These are phyloP conservation scores for Kuschelorhynchus macadamiae DNA, from an alignment of 2,888 invertebrate genomes.

Conservation along the genomic window DNA sequence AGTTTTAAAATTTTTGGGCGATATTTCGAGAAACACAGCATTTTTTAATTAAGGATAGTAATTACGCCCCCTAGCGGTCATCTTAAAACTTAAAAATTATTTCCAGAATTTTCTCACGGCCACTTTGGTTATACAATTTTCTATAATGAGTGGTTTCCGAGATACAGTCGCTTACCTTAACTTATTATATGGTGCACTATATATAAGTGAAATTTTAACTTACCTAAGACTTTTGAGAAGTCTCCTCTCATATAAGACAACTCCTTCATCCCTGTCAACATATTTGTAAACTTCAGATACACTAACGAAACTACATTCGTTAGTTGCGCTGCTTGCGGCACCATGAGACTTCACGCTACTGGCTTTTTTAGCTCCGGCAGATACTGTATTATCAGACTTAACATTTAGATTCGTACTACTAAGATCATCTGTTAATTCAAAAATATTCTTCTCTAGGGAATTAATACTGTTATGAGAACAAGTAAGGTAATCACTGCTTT, in stretches of 20 bases:
- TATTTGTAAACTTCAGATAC: slow-evolving; percentile 85
- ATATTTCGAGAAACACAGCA: too few species aligned
- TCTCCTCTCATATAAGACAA: slow-evolving; percentile 79
- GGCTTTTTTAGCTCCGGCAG: background rate
- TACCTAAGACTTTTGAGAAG: slow-evolving; percentile 72
- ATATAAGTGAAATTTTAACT: slow-evolving; percentile 56
- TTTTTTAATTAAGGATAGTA: too few species aligned
- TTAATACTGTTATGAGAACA: slow-evolving; percentile 57
- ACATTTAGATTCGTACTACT: slow-evolving; percentile 42
- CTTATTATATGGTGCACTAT: too few species aligned
- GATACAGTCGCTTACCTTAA: too few species aligned
- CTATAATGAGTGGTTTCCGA: too few species aligned
- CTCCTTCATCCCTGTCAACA: slow-evolving; percentile 79
- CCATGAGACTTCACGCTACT: slow-evolving; percentile 13
- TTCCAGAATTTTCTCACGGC: too few species aligned
- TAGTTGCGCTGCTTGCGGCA: slow-evolving; percentile 15
- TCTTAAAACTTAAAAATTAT: too few species aligned
- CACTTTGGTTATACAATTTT: too few species aligned
- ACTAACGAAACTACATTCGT: slow-evolving; percentile 69
- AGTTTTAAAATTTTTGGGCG: too few species aligned
- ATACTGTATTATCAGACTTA: slow-evolving; percentile 18
- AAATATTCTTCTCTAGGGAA: slow-evolving; percentile 61
- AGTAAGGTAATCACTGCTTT: slow-evolving; percentile 65
- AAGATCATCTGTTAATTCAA: slow-evolving; percentile 56
- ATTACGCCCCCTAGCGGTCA: too few species aligned